Evolutionary conservation across 2,888 invertebrate genomes (phyloP), one percentile per base, ranked within the genome.

Genomic region (Willowsia nigromaculata): DNA sequence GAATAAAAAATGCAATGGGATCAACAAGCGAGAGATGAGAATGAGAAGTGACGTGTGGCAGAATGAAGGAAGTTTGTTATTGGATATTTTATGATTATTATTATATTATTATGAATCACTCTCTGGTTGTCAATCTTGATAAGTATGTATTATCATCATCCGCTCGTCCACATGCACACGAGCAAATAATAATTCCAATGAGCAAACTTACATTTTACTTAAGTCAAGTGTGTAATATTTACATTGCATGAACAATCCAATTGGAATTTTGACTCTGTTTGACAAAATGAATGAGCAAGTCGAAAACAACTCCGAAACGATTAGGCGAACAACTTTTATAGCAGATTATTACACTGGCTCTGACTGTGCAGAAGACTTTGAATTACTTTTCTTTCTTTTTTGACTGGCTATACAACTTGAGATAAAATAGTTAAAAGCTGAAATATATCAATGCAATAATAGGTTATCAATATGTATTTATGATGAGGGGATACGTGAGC

Each of bases 231-330:
- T 59, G 15, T 7, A 22, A 59, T 25, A 6, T 15, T 59, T 25
- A 1, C 27, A 25, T 11, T 22, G 11, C 22, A 68, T 68, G 68
- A 68, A 37, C 68, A 68, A 68, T 27, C 68, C 40, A 9, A 68
- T 43, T 71, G 71, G 71, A 22, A 71, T 43, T 43, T 71, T 71
- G 71, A 43, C 43, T 71, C 11, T 3, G 11, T 40, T 71, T 71
- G 47, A 71, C 43, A 43, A 71, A 71, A 71, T 71, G 71, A 71
- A 71, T 71, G 71, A 71, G 27, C 71, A 25, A 71, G 71, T 43
- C 27, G 47, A 40, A 71, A 71, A 71, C 71, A 71, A 71, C 71
- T 71, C 22, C 71, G 22, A 47, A 71, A 25, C 71, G 71, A 71
- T 43, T 71, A 71, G 71, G 25, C 43, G 47, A 71, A 71, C 71